Percentiles rank a stretch among this genome's conserved stretches.
phyloP scores from a whole-genome alignment of 2,888 invertebrate genomes.

The Eupsilia transversa region DNA sequence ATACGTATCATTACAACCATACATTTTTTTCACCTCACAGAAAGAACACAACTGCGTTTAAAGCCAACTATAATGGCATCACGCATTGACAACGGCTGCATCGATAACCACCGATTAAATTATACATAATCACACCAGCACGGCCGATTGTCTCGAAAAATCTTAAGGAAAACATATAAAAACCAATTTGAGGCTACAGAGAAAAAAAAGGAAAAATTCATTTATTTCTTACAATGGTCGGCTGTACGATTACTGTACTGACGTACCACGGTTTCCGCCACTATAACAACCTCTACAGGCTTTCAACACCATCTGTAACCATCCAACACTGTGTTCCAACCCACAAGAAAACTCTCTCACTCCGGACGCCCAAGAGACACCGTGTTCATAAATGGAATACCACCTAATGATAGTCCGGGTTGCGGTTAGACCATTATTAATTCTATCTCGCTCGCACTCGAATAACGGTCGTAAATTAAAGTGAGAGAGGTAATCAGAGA shows the following conservation, averaged over 20 bases:
- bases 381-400: slow-evolving; percentile 81
- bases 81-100: slow-evolving; percentile 76
- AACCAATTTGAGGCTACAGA: slow-evolving; percentile 79
- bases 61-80: slow-evolving; percentile 69
- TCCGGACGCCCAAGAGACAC: slow-evolving; percentile 62
- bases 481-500: slow-evolving; percentile 83
- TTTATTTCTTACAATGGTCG: slow-evolving; percentile 87
- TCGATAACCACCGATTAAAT: slow-evolving; percentile 76
- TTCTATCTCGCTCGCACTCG: slow-evolving; percentile 83
- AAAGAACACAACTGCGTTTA: slow-evolving; percentile 58
- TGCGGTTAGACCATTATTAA: slow-evolving; percentile 88
- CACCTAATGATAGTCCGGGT: slow-evolving; percentile 85
- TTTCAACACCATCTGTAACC: slow-evolving; percentile 42
- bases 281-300: slow-evolving; percentile 62
- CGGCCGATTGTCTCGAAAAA: slow-evolving; percentile 73
- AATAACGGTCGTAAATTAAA: slow-evolving; percentile 79
- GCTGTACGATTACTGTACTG: slow-evolving; percentile 80
- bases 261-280: slow-evolving; percentile 81
- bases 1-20: slow-evolving; percentile 44
- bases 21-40: slow-evolving; percentile 34
- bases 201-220: slow-evolving; percentile 79
- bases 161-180: slow-evolving; percentile 84
- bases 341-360: slow-evolving; percentile 43
- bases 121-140: slow-evolving; percentile 78
- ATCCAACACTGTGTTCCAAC: slow-evolving; percentile 52